phyloP scores from a whole-genome alignment of 2,888 invertebrate species.

The Petrolisthes cinctipes region DNA sequence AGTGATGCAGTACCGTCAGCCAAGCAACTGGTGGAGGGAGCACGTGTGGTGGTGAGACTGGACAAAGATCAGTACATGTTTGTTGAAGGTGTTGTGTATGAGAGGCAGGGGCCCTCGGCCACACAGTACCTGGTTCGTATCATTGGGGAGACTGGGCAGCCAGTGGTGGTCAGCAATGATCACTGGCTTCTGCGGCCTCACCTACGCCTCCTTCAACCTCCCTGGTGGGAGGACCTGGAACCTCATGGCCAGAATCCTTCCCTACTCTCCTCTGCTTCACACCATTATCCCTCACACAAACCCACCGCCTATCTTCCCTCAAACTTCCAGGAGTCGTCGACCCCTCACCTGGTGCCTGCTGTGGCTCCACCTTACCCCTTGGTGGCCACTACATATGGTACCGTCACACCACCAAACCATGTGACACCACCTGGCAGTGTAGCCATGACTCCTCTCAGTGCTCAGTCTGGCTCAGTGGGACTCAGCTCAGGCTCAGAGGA shows the following conservation, averaged over 20 bases:
- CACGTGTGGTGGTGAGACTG: constrained; percentile 79
- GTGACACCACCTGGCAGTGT: constrained; percentile 64
- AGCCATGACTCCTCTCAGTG: constrained; percentile 62
- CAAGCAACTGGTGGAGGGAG: constrained; percentile 81
- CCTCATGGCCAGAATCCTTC: constrained; percentile 47
- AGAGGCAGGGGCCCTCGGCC: constrained; percentile 73
- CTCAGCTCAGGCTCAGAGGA: constrained; percentile 73
- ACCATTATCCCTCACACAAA: constrained; percentile 45
- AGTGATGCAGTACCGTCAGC: constrained; percentile 90
- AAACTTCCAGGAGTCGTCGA: constrained; percentile 43
- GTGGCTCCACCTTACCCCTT: constrained; percentile 34
- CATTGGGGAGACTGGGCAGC: constrained; percentile 45
- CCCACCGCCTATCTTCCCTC: constrained; percentile 39
- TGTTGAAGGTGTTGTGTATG: constrained; percentile 85
- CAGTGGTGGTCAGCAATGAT: constrained; percentile 69
- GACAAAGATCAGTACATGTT: constrained; percentile 76
- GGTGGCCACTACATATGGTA: constrained; percentile 58
- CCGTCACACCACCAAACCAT: constrained; percentile 58
- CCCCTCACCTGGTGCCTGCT: constrained; percentile 27
- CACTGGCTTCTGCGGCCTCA: constrained; percentile 89
- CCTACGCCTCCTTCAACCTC: constrained; percentile 88
- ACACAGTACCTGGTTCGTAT: constrained; percentile 55
- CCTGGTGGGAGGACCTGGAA: constrained; percentile 96
- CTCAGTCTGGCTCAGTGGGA: constrained; percentile 63
- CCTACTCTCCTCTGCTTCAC: constrained; percentile 28